Conservation (phyloP, 2,113 vertebrate species). For the Syngnathus typhle region DNA sequence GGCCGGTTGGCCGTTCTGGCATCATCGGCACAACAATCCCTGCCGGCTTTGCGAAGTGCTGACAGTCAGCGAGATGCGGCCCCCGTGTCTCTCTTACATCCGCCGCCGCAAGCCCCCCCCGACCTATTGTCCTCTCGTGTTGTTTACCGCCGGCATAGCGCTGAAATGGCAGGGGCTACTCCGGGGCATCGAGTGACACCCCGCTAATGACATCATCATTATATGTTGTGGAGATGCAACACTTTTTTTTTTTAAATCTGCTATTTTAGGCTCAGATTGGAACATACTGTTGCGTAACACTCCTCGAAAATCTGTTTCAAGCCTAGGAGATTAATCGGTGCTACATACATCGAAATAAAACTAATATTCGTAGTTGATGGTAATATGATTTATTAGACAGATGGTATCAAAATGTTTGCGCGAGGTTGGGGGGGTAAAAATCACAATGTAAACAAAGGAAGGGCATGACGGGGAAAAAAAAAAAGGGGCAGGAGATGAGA, state of each 20-base stretch:
- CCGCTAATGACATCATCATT: too few species aligned
- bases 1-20: slow-evolving; percentile 61
- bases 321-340: neutral
- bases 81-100: slow-evolving; percentile 13
- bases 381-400: neutral
- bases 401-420: neutral
- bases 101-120: slow-evolving; percentile 1
- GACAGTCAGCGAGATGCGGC: slow-evolving; percentile 72
- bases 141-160: slow-evolving; percentile 58
- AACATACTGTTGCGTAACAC: neutral
- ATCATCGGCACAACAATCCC: slow-evolving; percentile 71
- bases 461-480: slow-evolving; percentile 16
- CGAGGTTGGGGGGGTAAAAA: slow-evolving; percentile 5
- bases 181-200: slow-evolving; percentile 26
- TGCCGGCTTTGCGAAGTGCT: slow-evolving; percentile 83
- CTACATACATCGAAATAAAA: neutral
- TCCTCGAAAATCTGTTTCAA: neutral
- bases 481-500: slow-evolving; percentile 18
- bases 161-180: slow-evolving; percentile 49
- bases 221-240: neutral
- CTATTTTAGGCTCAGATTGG: neutral
- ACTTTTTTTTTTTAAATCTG: neutral
- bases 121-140: slow-evolving; percentile 48
- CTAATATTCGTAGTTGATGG: neutral
- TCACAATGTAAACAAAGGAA: slow-evolving; percentile 25